These are phyloP conservation scores for Drosophila sordidula DNA, from an alignment of 2,888 invertebrate genomes.

Conservation along the genomic window DNA sequence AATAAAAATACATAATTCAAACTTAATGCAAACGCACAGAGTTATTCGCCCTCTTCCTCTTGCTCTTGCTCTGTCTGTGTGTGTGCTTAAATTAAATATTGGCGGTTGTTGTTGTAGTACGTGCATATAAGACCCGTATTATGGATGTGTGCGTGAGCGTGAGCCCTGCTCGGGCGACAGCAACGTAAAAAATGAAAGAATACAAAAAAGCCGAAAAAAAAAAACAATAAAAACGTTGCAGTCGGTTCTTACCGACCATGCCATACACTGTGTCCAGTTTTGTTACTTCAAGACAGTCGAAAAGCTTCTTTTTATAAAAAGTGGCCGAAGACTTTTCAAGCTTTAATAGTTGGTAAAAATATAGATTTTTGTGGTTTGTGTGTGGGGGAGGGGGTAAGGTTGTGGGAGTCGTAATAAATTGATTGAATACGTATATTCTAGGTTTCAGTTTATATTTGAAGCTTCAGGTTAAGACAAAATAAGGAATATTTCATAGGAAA, in stretches of 20 bases:
- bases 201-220: not conserved
- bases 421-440: too few relatives aligned
- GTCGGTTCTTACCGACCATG: not conserved
- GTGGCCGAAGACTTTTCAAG: too few relatives aligned
- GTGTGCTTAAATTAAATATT: constrained; percentile 58
- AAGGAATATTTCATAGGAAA: too few relatives aligned
- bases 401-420: too few relatives aligned
- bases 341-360: too few relatives aligned
- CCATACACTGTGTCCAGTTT: not conserved
- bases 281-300: not conserved
- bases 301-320: too few relatives aligned
- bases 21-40: constrained; percentile 46
- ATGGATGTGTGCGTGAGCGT: constrained; percentile 38
- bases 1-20: constrained; percentile 64
- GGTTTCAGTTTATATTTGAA: too few relatives aligned
- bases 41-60: not conserved
- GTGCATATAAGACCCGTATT: constrained; percentile 52
- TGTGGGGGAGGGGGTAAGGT: too few relatives aligned
- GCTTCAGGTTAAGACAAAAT: too few relatives aligned
- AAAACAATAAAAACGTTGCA: too few relatives aligned
- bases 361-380: too few relatives aligned
- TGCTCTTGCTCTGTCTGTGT: constrained; percentile 5
- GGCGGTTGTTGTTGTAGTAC: constrained; percentile 40
- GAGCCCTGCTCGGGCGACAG: constrained; percentile 9
- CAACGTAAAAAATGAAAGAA: not conserved